These are phyloP conservation scores for Emydoidea blandingii DNA, from an alignment of 2,797 vertebrate species.

Conservation along the genomic window DNA sequence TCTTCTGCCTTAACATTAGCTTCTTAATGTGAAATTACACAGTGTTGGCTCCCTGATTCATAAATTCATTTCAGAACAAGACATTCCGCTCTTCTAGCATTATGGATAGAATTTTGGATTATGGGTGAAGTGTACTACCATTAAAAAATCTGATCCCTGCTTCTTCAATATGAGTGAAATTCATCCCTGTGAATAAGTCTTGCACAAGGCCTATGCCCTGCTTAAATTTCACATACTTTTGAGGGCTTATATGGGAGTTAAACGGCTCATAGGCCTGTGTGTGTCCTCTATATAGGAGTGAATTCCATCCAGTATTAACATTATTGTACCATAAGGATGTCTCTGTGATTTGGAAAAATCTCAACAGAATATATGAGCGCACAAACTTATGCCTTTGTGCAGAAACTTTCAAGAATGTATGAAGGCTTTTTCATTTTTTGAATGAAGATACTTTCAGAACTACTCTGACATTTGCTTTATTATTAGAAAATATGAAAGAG, in stretches of 20 bases:
- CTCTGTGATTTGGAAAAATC: not conserved
- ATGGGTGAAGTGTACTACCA: not conserved
- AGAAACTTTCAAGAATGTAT: not conserved
- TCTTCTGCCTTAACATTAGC: not conserved
- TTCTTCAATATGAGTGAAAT: not conserved
- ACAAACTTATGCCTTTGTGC: not conserved
- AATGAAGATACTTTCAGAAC: conserved; percentile 7
- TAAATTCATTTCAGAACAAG: not conserved
- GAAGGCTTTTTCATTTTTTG: not conserved
- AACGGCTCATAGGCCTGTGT: not conserved
- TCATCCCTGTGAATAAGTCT: not conserved
- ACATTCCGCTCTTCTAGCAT: not conserved
- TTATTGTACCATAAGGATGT: not conserved
- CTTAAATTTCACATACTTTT: not conserved
- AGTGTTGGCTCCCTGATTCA: not conserved
- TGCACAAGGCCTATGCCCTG: not conserved
- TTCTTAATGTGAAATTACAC: not conserved
- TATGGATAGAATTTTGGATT: not conserved
- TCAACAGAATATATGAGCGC: not conserved
- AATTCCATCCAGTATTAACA: not conserved
- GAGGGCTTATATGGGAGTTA: not conserved
- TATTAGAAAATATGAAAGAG: conserved; percentile 20
- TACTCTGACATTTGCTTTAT: conserved; percentile 6
- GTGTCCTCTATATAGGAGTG: not conserved
- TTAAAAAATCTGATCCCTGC: not conserved